A percentile compares a stretch with the other conserved stretches of the same genome.
These are phyloP conservation scores for Phalloptychus januarius DNA, from an alignment of 2,797 vertebrate genomes.

Conservation along the genomic window DNA sequence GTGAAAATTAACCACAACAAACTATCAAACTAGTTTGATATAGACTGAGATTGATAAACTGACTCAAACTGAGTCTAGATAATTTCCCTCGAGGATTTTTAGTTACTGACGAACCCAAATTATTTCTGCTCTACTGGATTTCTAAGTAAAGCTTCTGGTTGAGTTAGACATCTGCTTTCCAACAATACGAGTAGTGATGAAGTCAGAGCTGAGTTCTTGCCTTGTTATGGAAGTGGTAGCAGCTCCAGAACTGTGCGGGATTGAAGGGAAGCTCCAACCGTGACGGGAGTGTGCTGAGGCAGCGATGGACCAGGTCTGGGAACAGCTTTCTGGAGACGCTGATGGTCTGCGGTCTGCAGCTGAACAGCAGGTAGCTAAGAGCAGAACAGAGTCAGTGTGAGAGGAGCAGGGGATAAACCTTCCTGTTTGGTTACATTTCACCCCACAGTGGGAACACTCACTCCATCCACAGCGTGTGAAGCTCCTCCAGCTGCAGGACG, in stretches of 20 bases:
- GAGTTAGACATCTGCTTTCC: no score
- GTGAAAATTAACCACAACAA: no score
- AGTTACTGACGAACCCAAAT: no score
- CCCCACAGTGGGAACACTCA: constrained; percentile 79
- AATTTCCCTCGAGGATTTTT: no score
- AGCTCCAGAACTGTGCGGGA: constrained; percentile 92
- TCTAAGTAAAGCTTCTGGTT: no score
- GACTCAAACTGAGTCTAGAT: no score
- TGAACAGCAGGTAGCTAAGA: constrained; percentile 92
- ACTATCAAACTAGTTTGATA: no score
- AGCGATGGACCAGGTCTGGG: constrained; percentile 91
- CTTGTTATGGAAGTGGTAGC: constrained; percentile 96
- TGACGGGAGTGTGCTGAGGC: constrained; percentile 90
- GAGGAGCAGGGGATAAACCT: background rate
- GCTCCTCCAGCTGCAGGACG: constrained; percentile 84
- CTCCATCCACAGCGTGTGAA: constrained; percentile 94
- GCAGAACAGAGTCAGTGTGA: constrained; percentile 26
- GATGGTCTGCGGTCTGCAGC: constrained; percentile 83
- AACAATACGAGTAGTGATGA: background rate
- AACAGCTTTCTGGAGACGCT: constrained; percentile 46
- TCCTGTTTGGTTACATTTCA: background rate
- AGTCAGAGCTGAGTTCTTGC: constrained; percentile 59
- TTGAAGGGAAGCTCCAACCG: constrained; percentile 90
- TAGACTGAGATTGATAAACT: no score
- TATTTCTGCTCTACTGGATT: no score